Evolutionary conservation across 2,888 invertebrate species (phyloP).

Genomic region (Cephus pulcher): DNA sequence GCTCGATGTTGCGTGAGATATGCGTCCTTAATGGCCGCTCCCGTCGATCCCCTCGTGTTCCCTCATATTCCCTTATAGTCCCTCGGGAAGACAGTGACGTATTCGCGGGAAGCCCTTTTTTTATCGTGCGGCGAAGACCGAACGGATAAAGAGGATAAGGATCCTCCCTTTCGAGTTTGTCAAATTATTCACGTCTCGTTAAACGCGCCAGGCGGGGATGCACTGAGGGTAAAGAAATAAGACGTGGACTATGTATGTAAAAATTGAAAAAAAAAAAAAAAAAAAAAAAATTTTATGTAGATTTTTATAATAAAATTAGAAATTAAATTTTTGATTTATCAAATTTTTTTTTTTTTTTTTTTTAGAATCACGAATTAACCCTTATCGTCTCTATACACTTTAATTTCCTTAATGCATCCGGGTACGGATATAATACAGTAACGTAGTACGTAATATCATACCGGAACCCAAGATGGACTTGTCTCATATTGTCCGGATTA

Average conservation of each 20-base stretch:
- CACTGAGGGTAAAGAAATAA: not conserved
- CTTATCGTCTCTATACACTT: no score
- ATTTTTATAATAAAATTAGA: no score
- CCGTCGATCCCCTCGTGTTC: not conserved
- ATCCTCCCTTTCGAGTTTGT: not conserved
- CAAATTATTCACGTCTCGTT: not conserved
- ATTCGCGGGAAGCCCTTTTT: not conserved
- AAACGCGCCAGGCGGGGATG: conserved; percentile 1
- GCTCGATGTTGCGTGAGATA: conserved; percentile 42
- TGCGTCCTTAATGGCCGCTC: conserved; percentile 29
- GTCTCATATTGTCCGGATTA: conserved; percentile 16
- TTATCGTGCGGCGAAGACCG: not conserved
- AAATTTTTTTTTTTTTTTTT: no score
- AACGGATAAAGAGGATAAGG: not conserved
- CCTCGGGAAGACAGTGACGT: not conserved
- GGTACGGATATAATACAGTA: not conserved
- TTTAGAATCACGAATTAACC: no score
- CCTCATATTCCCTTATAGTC: conserved; percentile 13
- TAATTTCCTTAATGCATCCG: no score
- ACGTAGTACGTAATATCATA: not conserved
- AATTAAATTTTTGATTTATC: no score
- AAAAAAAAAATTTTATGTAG: no score
- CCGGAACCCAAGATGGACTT: conserved; percentile 12
- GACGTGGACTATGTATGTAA: not conserved
- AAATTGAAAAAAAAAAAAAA: no score